Base-by-base conservation (phyloP, 2,888 invertebrate species). In the Drosophila subsilvestris region DNA sequence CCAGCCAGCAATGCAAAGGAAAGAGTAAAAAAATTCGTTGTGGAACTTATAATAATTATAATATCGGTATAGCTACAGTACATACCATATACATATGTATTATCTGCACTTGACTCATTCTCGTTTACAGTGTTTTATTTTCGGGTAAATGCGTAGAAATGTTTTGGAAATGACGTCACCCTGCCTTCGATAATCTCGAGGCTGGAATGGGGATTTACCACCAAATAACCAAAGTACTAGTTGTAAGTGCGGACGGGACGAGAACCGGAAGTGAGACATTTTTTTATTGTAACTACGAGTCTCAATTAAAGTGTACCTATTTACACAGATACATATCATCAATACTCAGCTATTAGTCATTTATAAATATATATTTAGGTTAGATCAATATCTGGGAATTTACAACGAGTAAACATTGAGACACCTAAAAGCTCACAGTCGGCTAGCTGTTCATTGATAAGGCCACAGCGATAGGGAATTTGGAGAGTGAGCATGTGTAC, bases 1-100 rank as follows among this genome's bases (percentile, higher is more conserved):
- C 48, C 54, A 57, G 53, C 48, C 54, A 69, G 55, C 55, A 54
- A 20, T 47, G 43, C 44, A 20, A 47, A 27, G 18, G 10, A 54
- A 29, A 69, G 65, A 62, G 65, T 45, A 49, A 68, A 63, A 45
- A 66, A 77, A 71, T 78, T 71, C 68, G 56, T 73, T 58, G 55
- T 59, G 9, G 68, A 69, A 77, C 74, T 73, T 75, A 83, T 78
- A 83, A 75, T 29, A 71, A 57, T 48, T 74, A 86, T 83, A 86
- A 72, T 78, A 83, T 54, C 37, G 14, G 37, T 37, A 37, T 14
- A 14, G 6, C 14, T 37, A 14, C 37, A 37, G 14, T 37, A 37
- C 37, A 14, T 6, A 37, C 14, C 14, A 14, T 37, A 37, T 37
- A 27, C 22, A 56, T 56, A 63, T 62, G 50, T 59, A 71, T 65